Evolutionary conservation across 2,888 invertebrate species (phyloP), one percentile per base, ranked within the genome.

Genomic region (Volucella inflata): DNA sequence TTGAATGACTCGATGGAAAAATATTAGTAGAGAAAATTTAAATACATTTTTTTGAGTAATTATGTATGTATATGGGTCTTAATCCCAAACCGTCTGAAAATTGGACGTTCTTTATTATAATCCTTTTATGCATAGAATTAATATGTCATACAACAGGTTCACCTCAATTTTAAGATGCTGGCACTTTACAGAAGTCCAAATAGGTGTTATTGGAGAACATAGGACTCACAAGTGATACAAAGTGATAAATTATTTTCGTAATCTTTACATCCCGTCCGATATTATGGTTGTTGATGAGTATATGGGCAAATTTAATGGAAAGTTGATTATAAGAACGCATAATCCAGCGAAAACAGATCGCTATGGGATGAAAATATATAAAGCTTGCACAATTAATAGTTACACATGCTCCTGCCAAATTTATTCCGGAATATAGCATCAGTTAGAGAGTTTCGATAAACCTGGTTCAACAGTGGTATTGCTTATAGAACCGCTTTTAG

Each of bases 141-240:
- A n/a, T n/a, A n/a, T n/a, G n/a, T n/a, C n/a, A n/a, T n/a, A n/a
- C n/a, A n/a, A n/a, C n/a, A n/a, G n/a, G n/a, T n/a, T n/a, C n/a
- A n/a, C n/a, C n/a, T n/a, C n/a, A n/a, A n/a, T n/a, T n/a, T n/a
- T n/a, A n/a, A n/a, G n/a, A n/a, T n/a, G n/a, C n/a, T n/a, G n/a
- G n/a, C n/a, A n/a, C n/a, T n/a, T n/a, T n/a, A n/a, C n/a, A n/a
- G n/a, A n/a, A 53, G 53, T 21, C 42, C 51, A 40, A 57, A 14
- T 1, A 53, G 70, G 57, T 57, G 46, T n/a, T 70, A 55, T 70
- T 16, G 42, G 42, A 42, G 42, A 8, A 42, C 42, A 42, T 9
- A 42, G 42, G 42, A 42, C 42, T 8, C 42, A 42, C 10, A 42
- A 42, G 10, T 9, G 8, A 9, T 8, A 42, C 10, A 42, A 42